Conservation (phyloP, 2,888 invertebrate genomes). For the Ganaspis brasiliensis region DNA sequence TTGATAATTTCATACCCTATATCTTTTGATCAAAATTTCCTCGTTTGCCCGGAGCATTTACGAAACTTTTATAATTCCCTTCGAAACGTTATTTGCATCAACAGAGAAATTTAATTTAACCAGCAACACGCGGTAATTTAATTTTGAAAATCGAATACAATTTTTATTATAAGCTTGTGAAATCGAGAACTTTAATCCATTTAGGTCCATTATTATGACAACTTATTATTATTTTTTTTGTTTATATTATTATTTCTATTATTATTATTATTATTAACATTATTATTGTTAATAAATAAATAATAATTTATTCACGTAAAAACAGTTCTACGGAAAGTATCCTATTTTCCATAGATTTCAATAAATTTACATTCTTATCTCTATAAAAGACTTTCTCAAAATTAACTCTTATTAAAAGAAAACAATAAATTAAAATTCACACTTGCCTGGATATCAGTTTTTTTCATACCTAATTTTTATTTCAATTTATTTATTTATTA, state of each 20-base stretch:
- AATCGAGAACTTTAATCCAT: too few species aligned
- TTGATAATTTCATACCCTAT: neutral
- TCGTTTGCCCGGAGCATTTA: neutral
- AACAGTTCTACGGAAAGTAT: too few species aligned
- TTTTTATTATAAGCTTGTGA: neutral
- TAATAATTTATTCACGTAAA: too few species aligned
- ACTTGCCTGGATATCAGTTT: too few species aligned
- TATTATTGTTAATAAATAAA: too few species aligned
- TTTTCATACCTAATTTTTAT: too few species aligned
- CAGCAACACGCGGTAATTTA: neutral
- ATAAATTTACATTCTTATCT: too few species aligned
- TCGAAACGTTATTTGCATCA: conserved; percentile 11
- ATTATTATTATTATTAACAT: too few species aligned
- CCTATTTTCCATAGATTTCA: too few species aligned
- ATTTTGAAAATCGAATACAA: conserved; percentile 13
- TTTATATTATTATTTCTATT: too few species aligned
- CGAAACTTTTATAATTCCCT: conserved; percentile 11
- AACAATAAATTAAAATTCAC: neutral
- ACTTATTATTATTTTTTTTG: too few species aligned
- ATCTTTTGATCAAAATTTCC: neutral
- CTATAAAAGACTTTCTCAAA: neutral
- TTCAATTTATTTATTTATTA: neutral
- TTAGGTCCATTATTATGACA: too few species aligned
- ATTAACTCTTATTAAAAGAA: neutral
- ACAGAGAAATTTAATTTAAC: conserved; percentile 7